These are phyloP conservation scores for Mixornis gularis DNA, from an alignment of 2,113 vertebrate genomes.

Conservation along the genomic window DNA sequence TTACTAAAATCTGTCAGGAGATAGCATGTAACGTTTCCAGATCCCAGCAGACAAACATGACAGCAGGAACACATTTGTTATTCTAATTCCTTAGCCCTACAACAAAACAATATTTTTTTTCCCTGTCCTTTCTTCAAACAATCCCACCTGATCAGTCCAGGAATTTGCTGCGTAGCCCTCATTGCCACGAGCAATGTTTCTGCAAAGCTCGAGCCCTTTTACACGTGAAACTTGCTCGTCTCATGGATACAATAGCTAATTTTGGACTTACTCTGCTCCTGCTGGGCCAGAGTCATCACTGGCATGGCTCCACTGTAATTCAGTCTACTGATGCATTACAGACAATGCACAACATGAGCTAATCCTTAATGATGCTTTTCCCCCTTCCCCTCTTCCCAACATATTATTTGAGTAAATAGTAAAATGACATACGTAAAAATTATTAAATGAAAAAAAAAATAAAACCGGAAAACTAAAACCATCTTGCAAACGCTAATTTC, in stretches of 20 bases:
- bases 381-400: background rate
- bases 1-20: background rate
- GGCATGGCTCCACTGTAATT: conserved; percentile 45
- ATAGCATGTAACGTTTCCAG: background rate
- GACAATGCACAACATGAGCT: conserved; percentile 36
- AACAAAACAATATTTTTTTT: background rate
- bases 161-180: background rate
- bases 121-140: background rate
- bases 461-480: background rate
- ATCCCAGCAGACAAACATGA: background rate
- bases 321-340: conserved; percentile 36
- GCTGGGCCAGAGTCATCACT: conserved; percentile 53
- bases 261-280: conserved; percentile 53
- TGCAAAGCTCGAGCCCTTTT: conserved; percentile 11
- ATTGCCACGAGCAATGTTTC: background rate
- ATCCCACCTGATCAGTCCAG: background rate
- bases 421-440: background rate
- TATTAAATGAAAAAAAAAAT: background rate
- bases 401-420: background rate
- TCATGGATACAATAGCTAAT: conserved; percentile 54
- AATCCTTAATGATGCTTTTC: background rate
- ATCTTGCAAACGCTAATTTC: background rate
- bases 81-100: background rate
- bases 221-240: background rate
- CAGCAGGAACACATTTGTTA: background rate